These are phyloP conservation scores for Nyctibius bracteatus DNA, from an alignment of 2,113 vertebrate species.

Conservation along the genomic window DNA sequence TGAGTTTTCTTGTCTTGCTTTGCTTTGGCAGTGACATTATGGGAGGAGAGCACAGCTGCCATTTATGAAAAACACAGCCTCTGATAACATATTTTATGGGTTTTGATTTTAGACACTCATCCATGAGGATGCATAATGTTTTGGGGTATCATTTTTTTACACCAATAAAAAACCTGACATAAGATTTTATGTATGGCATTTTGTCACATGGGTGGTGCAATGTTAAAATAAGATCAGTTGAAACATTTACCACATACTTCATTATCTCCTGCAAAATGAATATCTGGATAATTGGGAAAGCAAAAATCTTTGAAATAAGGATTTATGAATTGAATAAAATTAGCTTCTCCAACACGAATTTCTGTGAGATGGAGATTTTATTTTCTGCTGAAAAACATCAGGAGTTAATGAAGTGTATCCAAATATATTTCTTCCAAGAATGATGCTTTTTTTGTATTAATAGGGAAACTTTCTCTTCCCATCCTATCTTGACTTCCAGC, in stretches of 20 bases:
- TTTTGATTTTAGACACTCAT: conserved; percentile 45
- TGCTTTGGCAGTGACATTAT: conserved; percentile 13
- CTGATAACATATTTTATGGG: conserved; percentile 28
- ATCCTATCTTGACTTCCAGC: neutral
- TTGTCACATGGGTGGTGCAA: conserved; percentile 28
- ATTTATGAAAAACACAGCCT: conserved; percentile 45
- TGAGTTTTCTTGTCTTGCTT: conserved; percentile 15
- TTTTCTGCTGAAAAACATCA: conserved; percentile 23
- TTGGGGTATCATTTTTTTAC: conserved; percentile 42
- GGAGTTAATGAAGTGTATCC: conserved; percentile 17
- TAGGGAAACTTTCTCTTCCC: neutral
- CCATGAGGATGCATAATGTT: conserved; percentile 28
- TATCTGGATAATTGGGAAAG: conserved; percentile 66
- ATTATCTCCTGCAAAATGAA: conserved; percentile 49
- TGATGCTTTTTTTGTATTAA: conserved; percentile 2
- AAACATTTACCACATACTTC: conserved; percentile 42
- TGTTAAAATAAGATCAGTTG: conserved; percentile 38
- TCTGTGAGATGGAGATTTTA: conserved; percentile 27
- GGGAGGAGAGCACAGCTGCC: conserved; percentile 20
- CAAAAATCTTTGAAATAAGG: conserved; percentile 37
- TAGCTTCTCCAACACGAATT: conserved; percentile 58
- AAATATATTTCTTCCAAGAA: conserved; percentile 18
- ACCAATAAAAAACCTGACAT: conserved; percentile 13
- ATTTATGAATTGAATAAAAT: conserved; percentile 71
- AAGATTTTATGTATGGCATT: conserved; percentile 8